These are phyloP conservation scores for Zhuqinia jingwanae DNA, from an alignment of 2,888 invertebrate genomes.

Conservation along the genomic window DNA sequence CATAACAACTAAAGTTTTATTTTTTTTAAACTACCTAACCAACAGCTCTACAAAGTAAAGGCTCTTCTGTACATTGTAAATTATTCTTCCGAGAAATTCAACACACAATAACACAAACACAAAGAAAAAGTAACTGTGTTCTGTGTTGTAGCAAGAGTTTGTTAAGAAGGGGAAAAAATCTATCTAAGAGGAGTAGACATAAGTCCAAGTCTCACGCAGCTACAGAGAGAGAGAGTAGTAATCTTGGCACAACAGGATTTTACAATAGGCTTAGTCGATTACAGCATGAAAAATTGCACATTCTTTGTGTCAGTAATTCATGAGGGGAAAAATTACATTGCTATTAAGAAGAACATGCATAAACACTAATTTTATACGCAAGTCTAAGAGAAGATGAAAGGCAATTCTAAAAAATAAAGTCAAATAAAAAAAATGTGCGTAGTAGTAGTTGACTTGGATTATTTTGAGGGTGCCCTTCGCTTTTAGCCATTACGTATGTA, in stretches of 20 bases:
- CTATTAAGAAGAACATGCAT: slow-evolving; percentile 40
- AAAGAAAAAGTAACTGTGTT: too few relatives aligned
- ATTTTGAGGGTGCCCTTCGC: too few relatives aligned
- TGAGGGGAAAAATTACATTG: slow-evolving; percentile 55
- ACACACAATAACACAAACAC: too few relatives aligned
- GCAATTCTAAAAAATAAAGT: too few relatives aligned
- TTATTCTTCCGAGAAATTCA: not conserved
- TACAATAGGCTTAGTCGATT: slow-evolving; percentile 32
- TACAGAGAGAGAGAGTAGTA: not conserved
- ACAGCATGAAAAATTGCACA: slow-evolving; percentile 67
- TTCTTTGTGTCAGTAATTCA: slow-evolving; percentile 60
- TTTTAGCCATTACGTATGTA: too few relatives aligned
- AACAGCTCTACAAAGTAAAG: too few relatives aligned
- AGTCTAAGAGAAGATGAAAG: not conserved
- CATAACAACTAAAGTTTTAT: not conserved
- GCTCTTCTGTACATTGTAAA: slow-evolving; percentile 20
- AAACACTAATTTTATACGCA: slow-evolving; percentile 12
- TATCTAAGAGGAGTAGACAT: not conserved
- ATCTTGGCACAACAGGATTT: slow-evolving; percentile 43
- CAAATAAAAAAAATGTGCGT: too few relatives aligned
- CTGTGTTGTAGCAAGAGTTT: too few relatives aligned
- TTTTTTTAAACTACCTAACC: too few relatives aligned
- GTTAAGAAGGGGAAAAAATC: too few relatives aligned
- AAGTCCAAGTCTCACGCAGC: slow-evolving; percentile 3
- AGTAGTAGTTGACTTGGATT: too few relatives aligned